These are phyloP conservation scores for Callipepla californica DNA, from an alignment of 2,113 vertebrate genomes.

Conservation along the genomic window DNA sequence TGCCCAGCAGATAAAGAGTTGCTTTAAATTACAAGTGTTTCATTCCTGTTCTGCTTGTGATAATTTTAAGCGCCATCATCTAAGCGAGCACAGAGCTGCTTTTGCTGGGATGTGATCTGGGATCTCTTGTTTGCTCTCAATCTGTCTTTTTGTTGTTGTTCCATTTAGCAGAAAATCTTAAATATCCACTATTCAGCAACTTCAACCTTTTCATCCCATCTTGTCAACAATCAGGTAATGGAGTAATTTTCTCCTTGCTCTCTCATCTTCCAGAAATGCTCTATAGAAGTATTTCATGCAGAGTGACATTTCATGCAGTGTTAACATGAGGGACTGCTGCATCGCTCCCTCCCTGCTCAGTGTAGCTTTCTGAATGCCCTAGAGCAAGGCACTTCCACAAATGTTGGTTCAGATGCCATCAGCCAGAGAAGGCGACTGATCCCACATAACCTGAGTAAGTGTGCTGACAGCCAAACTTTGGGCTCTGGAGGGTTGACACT, in stretches of 20 bases:
- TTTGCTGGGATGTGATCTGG: background rate
- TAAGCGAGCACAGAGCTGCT: background rate
- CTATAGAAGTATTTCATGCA: background rate
- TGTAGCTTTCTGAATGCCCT: background rate
- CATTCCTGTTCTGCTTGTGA: background rate
- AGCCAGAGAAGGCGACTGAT: background rate
- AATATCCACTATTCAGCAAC: background rate
- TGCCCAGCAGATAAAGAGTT: background rate
- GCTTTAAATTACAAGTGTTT: background rate
- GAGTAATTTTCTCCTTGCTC: conserved; percentile 24
- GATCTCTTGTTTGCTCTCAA: background rate
- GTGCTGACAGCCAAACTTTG: conserved; percentile 14
- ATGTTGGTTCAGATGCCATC: conserved; percentile 23
- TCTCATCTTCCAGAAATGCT: background rate
- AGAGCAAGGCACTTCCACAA: conserved; percentile 37
- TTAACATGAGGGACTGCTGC: background rate
- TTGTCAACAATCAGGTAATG: conserved; percentile 53
- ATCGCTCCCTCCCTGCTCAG: background rate
- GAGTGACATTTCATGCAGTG: background rate
- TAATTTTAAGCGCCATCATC: background rate
- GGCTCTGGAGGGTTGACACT: background rate
- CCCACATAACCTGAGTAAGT: background rate
- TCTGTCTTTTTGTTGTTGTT: background rate
- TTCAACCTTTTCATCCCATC: conserved; percentile 4
- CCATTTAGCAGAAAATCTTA: background rate